Evolutionary conservation across 2,113 vertebrate species (phyloP).

Genomic region (Misgurnus mizolepis): DNA sequence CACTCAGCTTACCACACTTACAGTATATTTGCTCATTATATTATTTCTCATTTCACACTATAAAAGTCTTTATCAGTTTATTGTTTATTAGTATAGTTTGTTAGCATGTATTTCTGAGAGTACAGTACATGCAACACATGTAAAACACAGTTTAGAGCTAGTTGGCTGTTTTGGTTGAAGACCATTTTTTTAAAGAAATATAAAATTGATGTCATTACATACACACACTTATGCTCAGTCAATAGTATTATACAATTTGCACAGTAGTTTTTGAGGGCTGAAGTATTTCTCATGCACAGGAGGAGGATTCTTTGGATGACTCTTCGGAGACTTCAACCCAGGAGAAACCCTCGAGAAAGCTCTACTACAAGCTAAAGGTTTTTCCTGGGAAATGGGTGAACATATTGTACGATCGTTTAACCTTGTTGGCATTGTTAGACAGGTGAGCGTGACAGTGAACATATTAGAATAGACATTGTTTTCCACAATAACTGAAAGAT

Average conservation of each 20-base stretch:
- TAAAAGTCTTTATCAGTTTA: too few species aligned
- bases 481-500: not conserved
- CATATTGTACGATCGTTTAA: slow-evolving; percentile 91
- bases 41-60: too few species aligned
- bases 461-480: not conserved
- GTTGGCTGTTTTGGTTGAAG: slow-evolving; percentile 36
- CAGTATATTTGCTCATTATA: too few species aligned
- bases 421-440: slow-evolving; percentile 88
- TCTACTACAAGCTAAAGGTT: slow-evolving; percentile 91
- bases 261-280: too few species aligned
- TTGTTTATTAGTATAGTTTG: not conserved
- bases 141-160: not conserved
- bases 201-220: too few species aligned
- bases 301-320: slow-evolving; percentile 82
- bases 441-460: slow-evolving; percentile 73
- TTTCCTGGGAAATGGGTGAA: slow-evolving; percentile 95
- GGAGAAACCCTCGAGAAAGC: slow-evolving; percentile 82
- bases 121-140: not conserved
- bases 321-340: slow-evolving; percentile 86
- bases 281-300: slow-evolving; percentile 63
- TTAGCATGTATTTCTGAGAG: not conserved
- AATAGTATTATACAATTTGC: too few species aligned
- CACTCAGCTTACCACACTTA: too few species aligned
- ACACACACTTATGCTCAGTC: too few species aligned
- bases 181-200: not conserved